Percentiles rank a stretch among this genome's conserved stretches.
Conservation (phyloP, 1,140 invertebrate genomes). For the Pseudomyrmex cubaensis region DNA sequence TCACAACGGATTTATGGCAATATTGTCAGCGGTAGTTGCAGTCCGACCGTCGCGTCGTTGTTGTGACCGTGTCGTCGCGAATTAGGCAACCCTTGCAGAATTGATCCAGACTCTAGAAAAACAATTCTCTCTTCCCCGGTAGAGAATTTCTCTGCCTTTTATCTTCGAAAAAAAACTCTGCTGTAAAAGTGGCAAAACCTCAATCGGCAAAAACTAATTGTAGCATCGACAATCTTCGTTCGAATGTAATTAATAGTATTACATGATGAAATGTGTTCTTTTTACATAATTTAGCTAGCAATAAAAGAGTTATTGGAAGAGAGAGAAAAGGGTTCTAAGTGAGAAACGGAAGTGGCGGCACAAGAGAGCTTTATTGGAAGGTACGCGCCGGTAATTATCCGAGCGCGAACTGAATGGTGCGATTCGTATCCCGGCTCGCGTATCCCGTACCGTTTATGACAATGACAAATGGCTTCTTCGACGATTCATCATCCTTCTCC, state of each 20-base stretch:
- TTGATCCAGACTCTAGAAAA: not conserved
- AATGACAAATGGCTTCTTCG: constrained; percentile 76
- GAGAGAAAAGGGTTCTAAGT: constrained; percentile 15
- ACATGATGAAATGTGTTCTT: not conserved
- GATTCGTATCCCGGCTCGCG: constrained; percentile 28
- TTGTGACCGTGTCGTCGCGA: not conserved
- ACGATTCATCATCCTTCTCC: constrained; percentile 72
- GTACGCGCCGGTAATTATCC: constrained; percentile 70
- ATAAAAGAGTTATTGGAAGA: constrained; percentile 12
- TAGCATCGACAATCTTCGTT: not conserved
- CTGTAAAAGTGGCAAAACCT: constrained; percentile 1
- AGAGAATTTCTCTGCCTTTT: too few relatives aligned
- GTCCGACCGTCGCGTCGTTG: constrained; percentile 1
- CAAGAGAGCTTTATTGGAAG: constrained; percentile 65
- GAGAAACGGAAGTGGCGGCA: constrained; percentile 25
- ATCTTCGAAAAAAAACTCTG: not conserved
- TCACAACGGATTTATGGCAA: constrained; percentile 60
- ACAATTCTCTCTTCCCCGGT: not conserved
- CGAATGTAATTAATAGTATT: not conserved
- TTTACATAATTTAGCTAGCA: not conserved
- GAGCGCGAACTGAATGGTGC: constrained; percentile 45
- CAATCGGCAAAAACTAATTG: not conserved
- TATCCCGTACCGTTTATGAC: constrained; percentile 71
- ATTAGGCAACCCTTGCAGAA: not conserved
- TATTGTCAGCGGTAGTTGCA: constrained; percentile 67